Conservation (phyloP, 2,113 vertebrate species). For the Ictalurus furcatus region DNA sequence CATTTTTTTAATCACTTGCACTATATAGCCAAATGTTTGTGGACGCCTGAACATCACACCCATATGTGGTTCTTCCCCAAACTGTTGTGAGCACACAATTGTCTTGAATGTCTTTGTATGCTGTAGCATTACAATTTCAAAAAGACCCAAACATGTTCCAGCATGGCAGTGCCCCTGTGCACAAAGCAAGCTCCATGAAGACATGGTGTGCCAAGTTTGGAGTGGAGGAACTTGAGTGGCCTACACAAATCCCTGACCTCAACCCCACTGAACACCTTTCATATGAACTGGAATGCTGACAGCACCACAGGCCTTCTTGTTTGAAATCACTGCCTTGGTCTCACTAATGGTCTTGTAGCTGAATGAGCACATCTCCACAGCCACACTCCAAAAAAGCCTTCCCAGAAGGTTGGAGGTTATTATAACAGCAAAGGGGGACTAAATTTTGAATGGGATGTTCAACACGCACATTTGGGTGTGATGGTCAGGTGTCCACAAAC, state of each 20-base stretch:
- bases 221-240: no score
- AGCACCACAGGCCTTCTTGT: no score
- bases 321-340: no score
- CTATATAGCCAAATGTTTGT: neutral
- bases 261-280: no score
- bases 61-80: neutral
- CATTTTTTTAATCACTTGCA: neutral
- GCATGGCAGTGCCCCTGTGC: neutral
- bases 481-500: neutral
- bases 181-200: neutral
- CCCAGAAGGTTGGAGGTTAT: neutral
- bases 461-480: neutral
- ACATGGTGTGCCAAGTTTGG: no score
- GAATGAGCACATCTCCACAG: no score
- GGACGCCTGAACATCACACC: neutral
- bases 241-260: no score
- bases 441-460: neutral
- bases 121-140: neutral
- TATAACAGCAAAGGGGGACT: neutral
- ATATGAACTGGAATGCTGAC: no score
- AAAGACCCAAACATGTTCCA: neutral
- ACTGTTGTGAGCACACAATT: neutral
- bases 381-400: neutral
- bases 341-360: neutral
- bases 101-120: neutral